Conservation (phyloP, 2,888 invertebrate species). For the Thereva nobilitata region DNA sequence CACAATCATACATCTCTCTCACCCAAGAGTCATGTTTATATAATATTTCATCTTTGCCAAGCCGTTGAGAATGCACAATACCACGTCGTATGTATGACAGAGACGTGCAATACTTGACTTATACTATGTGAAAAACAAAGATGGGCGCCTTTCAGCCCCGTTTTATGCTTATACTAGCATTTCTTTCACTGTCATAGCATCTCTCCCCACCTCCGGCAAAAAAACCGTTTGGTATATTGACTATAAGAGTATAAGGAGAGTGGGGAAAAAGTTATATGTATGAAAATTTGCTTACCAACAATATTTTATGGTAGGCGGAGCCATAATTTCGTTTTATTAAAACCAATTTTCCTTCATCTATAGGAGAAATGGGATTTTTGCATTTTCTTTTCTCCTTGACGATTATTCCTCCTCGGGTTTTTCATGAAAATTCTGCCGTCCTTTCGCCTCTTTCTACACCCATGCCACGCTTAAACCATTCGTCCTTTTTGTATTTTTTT, state of each 20-base stretch:
- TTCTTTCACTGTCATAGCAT: no score
- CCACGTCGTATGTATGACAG: constrained; percentile 10
- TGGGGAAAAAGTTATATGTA: constrained; percentile 16
- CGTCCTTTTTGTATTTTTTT: no score
- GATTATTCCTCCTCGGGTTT: background rate
- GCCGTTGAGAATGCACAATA: constrained; percentile 21
- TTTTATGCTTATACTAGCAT: no score
- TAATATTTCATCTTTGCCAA: constrained; percentile 35
- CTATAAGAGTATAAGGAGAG: background rate
- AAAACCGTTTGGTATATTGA: no score
- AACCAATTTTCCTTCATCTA: constrained; percentile 22
- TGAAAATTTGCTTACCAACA: constrained; percentile 37
- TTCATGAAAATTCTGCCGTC: no score
- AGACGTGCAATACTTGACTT: constrained; percentile 10
- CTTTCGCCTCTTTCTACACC: no score
- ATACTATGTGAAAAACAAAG: constrained; percentile 17
- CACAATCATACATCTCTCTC: constrained; percentile 17
- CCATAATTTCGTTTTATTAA: constrained; percentile 38
- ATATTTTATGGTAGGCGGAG: constrained; percentile 40
- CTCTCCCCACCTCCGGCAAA: no score
- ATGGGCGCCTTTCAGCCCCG: background rate
- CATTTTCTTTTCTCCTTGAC: constrained; percentile 17
- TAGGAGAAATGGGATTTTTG: constrained; percentile 5
- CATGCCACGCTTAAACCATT: no score
- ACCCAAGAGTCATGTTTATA: constrained; percentile 26